A percentile compares a stretch with the other conserved stretches of the same genome.
Conservation (phyloP, 2,113 vertebrate species). For the Ictalurus furcatus region DNA sequence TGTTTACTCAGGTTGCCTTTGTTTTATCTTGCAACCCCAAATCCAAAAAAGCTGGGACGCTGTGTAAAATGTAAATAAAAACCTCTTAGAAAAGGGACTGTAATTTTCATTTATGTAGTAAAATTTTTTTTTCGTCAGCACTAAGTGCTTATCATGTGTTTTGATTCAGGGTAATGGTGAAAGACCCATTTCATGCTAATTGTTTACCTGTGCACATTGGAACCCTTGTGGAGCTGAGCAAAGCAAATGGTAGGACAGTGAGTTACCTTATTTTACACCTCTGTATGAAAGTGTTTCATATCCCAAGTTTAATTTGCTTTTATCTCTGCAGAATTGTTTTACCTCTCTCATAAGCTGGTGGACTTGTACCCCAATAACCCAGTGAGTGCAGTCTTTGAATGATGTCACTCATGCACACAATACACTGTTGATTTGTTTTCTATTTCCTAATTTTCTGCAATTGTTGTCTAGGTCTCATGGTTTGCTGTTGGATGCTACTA, state of each 20-base stretch:
- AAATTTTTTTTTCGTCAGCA: too few species aligned
- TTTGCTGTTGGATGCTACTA: conserved; percentile 99
- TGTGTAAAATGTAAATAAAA: background rate
- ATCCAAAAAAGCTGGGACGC: too few species aligned
- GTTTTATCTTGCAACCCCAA: too few species aligned
- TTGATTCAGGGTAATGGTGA: conserved; percentile 90
- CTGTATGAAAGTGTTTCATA: background rate
- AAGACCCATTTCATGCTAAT: conserved; percentile 97
- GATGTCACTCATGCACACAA: background rate
- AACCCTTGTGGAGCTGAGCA: conserved; percentile 94
- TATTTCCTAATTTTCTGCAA: background rate
- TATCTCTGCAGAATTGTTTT: conserved; percentile 87
- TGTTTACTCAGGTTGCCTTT: too few species aligned
- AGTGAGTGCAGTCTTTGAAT: conserved; percentile 76
- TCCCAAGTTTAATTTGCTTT: background rate
- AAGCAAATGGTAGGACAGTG: conserved; percentile 86
- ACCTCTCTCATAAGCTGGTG: conserved; percentile 97
- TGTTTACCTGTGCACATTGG: conserved; percentile 98
- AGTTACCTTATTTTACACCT: background rate
- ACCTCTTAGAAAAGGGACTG: background rate
- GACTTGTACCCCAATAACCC: conserved; percentile 98
- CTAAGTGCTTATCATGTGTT: background rate
- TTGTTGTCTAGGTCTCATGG: conserved; percentile 86
- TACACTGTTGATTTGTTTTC: background rate
- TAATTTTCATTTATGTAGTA: background rate